Percentiles rank a stretch among this genome's conserved stretches.
These are phyloP conservation scores for Seira sanloemensis DNA, from an alignment of 2,888 invertebrate species.

Conservation along the genomic window DNA sequence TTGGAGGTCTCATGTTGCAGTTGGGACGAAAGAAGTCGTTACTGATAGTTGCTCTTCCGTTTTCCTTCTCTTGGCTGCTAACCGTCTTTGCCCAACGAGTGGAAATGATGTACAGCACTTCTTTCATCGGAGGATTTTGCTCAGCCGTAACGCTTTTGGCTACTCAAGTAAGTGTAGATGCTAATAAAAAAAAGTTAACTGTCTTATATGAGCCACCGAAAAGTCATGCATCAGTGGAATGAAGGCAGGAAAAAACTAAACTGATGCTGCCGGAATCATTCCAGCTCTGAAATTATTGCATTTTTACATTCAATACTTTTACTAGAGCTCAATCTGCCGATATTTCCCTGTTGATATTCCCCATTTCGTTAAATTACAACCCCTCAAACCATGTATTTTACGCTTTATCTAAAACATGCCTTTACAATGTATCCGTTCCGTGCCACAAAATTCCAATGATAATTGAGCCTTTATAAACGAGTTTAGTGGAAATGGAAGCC, in stretches of 20 bases:
- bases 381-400: too few relatives aligned
- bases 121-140: slow-evolving; percentile 90
- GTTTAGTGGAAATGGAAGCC: too few relatives aligned
- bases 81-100: slow-evolving; percentile 87
- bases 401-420: too few relatives aligned
- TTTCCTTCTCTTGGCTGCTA: slow-evolving; percentile 88
- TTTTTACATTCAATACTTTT: neutral
- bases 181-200: neutral
- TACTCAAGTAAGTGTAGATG: slow-evolving; percentile 81
- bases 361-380: too few relatives aligned
- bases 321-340: too few relatives aligned
- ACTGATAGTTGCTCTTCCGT: slow-evolving; percentile 84
- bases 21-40: slow-evolving; percentile 84
- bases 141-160: slow-evolving; percentile 86
- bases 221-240: slow-evolving; percentile 2
- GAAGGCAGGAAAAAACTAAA: neutral
- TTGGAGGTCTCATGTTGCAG: slow-evolving; percentile 87
- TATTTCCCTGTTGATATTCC: too few relatives aligned
- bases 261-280: slow-evolving; percentile 22
- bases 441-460: too few relatives aligned
- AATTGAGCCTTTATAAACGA: too few relatives aligned
- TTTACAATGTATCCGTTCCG: too few relatives aligned
- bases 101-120: slow-evolving; percentile 87
- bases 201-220: neutral
- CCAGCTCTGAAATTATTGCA: slow-evolving; percentile 20